These are phyloP conservation scores for Peromyscus maniculatus DNA, from an alignment of 2,113 vertebrate species.

Conservation along the genomic window DNA sequence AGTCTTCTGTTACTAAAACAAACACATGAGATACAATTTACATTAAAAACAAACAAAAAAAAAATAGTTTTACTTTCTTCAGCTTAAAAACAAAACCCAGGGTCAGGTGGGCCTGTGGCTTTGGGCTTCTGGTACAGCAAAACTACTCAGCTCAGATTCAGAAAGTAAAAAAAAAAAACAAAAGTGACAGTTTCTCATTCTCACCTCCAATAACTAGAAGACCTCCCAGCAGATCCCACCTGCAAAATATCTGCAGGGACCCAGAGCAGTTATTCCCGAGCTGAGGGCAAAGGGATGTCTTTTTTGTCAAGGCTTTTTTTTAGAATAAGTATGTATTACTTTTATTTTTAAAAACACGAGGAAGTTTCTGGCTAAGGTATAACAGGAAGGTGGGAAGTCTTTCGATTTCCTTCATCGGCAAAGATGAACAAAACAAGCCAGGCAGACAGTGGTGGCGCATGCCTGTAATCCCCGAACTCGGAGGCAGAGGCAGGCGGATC, in stretches of 20 bases:
- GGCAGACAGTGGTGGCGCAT: not conserved
- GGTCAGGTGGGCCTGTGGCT: not conserved
- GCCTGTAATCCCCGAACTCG: not conserved
- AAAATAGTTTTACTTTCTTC: not conserved
- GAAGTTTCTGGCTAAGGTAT: not conserved
- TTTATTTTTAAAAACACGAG: not conserved
- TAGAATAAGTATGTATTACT: not conserved
- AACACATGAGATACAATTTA: not conserved
- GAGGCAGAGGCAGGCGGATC: not conserved
- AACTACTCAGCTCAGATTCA: not conserved
- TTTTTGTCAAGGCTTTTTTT: not conserved
- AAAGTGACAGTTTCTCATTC: too few relatives aligned
- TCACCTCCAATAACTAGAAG: not conserved
- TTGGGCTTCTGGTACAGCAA: not conserved
- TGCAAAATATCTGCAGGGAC: rapidly evolving
- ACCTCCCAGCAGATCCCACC: not conserved
- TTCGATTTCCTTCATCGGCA: not conserved
- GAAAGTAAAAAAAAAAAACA: not conserved
- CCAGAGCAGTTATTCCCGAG: not conserved
- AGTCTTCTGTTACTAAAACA: not conserved
- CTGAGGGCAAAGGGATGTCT: not conserved
- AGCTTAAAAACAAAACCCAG: not conserved
- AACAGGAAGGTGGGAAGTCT: not conserved
- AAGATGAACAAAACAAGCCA: not conserved
- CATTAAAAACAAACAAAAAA: not conserved